Conservation (phyloP, 2,797 vertebrate genomes). For the Dryobates pubescens region DNA sequence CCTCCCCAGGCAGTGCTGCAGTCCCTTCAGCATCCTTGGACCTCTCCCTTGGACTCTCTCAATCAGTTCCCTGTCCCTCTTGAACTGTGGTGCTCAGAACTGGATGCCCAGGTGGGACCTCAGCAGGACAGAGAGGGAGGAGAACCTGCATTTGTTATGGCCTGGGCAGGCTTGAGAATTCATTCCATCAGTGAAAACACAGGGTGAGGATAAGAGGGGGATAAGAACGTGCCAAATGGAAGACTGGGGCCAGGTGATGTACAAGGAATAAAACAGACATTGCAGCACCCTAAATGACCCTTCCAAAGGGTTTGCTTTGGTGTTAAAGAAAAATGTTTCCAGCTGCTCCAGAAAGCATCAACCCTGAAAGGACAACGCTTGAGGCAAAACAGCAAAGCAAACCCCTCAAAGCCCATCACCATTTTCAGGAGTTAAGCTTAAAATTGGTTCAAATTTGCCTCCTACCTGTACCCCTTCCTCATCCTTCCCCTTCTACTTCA, state of each 20-base stretch:
- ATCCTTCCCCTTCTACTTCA: background rate
- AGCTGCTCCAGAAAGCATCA: background rate
- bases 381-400: background rate
- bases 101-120: too few relatives aligned
- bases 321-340: background rate
- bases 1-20: too few relatives aligned
- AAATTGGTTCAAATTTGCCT: background rate
- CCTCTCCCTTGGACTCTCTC: too few relatives aligned
- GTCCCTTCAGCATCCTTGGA: too few relatives aligned
- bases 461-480: background rate
- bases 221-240: background rate
- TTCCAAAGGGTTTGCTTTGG: background rate
- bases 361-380: background rate
- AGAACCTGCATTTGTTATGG: background rate
- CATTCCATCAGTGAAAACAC: background rate
- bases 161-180: background rate
- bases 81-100: too few relatives aligned
- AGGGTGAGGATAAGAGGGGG: background rate
- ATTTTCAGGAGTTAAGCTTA: background rate
- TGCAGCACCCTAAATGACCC: background rate
- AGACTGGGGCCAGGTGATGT: rapidly evolving
- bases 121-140: too few relatives aligned
- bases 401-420: background rate
- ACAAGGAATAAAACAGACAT: rapidly evolving
- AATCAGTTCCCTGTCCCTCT: too few relatives aligned